A percentile compares a stretch with the other conserved stretches of the same genome.
Evolutionary conservation across 2,888 invertebrate species (phyloP).

Genomic region (Punctoribates punctum): DNA sequence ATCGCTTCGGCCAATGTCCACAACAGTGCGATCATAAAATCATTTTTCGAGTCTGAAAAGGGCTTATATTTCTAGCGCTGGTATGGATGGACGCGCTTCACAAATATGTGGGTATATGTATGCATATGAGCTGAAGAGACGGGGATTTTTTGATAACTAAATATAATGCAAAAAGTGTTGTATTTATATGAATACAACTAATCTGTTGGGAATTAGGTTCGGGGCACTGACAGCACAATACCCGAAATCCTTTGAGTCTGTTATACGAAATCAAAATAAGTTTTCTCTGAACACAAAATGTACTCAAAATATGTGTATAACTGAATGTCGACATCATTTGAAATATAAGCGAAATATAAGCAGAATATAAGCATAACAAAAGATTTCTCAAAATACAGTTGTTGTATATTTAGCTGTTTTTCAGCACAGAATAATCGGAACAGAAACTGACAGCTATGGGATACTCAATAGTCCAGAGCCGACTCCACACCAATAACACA

Average conservation of each 20-base stretch:
- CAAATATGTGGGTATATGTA: background rate
- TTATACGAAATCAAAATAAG: slow-evolving; percentile 30
- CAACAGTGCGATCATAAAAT: slow-evolving; percentile 12
- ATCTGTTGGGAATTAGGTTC: slow-evolving; percentile 32
- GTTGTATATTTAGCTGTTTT: slow-evolving; percentile 35
- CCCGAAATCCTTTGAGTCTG: slow-evolving; percentile 20
- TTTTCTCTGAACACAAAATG: slow-evolving; percentile 15
- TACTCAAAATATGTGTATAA: slow-evolving; percentile 28
- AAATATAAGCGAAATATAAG: slow-evolving; percentile 31
- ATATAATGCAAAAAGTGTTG: slow-evolving; percentile 27
- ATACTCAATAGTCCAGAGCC: background rate
- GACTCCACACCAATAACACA: background rate
- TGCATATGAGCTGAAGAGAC: slow-evolving; percentile 1
- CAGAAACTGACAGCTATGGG: slow-evolving; percentile 15
- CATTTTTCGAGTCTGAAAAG: background rate
- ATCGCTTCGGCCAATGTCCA: slow-evolving; percentile 23
- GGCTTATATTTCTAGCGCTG: slow-evolving; percentile 30
- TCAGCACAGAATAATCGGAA: background rate
- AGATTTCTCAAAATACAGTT: slow-evolving; percentile 32
- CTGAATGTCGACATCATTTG: background rate
- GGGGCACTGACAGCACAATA: slow-evolving; percentile 23
- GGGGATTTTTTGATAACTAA: slow-evolving; percentile 35
- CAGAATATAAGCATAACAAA: slow-evolving; percentile 30
- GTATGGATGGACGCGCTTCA: slow-evolving; percentile 25
- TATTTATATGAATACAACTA: slow-evolving; percentile 15